phyloP scores from a whole-genome alignment of 2,888 invertebrate species.

The Eupithecia pulchellata region DNA sequence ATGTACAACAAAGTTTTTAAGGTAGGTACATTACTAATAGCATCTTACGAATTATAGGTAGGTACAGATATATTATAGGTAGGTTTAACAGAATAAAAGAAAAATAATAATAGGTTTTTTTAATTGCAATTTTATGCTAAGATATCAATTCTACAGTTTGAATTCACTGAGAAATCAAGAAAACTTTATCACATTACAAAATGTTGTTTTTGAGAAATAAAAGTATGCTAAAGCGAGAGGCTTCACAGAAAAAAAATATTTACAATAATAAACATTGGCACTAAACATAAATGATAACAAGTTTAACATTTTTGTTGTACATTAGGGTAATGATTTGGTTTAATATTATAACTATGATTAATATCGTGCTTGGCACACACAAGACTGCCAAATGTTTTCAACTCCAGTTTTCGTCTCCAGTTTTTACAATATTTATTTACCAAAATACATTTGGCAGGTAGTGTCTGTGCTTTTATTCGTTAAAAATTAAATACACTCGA shows the following conservation, averaged over 20 bases:
- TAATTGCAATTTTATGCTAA: not conserved
- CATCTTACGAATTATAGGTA: constrained; percentile 51
- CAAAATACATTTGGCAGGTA: not conserved
- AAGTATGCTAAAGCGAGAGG: not conserved
- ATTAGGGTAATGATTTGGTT: constrained; percentile 81
- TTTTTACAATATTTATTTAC: not conserved
- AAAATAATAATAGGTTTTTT: not conserved
- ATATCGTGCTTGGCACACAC: constrained; percentile 12
- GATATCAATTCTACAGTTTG: not conserved
- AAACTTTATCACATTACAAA: not conserved
- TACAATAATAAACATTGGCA: constrained; percentile 69
- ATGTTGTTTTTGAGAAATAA: not conserved
- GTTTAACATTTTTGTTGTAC: constrained; percentile 70
- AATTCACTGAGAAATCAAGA: not conserved
- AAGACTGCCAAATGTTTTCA: constrained; percentile 1
- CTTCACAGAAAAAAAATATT: constrained; percentile 26
- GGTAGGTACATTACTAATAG: constrained; percentile 59
- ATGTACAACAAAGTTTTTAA: constrained; percentile 73
- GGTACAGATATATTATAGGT: constrained; percentile 49
- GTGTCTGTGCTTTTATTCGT: constrained; percentile 8
- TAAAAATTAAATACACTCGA: constrained; percentile 42
- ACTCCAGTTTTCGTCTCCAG: not conserved
- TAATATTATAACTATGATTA: constrained; percentile 48
- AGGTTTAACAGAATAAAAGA: constrained; percentile 28
- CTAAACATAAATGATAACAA: constrained; percentile 64